Evolutionary conservation across 2,888 invertebrate genomes (phyloP).

Genomic region (Megastigmus dorsalis): DNA sequence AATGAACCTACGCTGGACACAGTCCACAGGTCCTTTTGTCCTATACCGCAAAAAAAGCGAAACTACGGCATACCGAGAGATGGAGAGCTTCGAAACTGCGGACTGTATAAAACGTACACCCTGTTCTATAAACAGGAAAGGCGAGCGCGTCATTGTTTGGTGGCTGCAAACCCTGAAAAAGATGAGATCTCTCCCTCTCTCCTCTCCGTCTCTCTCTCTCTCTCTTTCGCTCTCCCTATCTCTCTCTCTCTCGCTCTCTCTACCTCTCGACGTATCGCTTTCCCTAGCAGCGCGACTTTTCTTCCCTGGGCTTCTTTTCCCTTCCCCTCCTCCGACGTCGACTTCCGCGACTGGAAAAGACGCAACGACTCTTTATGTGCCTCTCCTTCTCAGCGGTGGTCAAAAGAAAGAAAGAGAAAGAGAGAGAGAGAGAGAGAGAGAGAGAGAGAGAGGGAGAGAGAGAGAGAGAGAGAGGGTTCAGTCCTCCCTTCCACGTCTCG

Average conservation of each 20-base stretch:
- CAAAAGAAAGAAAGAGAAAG: background rate
- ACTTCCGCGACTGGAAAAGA: background rate
- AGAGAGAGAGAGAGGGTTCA: too few relatives aligned
- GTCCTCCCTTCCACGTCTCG: too few relatives aligned
- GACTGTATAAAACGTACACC: background rate
- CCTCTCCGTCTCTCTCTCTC: background rate
- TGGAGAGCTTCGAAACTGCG: background rate
- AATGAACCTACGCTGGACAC: too few relatives aligned
- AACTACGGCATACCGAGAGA: background rate
- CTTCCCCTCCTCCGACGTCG: background rate
- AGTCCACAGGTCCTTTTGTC: too few relatives aligned
- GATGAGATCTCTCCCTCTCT: background rate
- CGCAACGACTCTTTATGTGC: background rate
- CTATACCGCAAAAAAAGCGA: background rate
- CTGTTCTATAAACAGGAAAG: background rate
- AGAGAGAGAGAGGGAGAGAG: too few relatives aligned
- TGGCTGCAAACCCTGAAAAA: background rate
- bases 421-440: too few relatives aligned
- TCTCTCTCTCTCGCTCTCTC: background rate
- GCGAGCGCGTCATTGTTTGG: background rate
- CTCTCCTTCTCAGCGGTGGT: background rate
- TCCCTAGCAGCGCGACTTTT: too few relatives aligned
- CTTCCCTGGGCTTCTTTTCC: too few relatives aligned
- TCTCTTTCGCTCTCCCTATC: background rate
- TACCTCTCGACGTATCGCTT: background rate